Evolutionary conservation across 2,888 invertebrate species (phyloP).

Genomic region (Lottia gigantea): DNA sequence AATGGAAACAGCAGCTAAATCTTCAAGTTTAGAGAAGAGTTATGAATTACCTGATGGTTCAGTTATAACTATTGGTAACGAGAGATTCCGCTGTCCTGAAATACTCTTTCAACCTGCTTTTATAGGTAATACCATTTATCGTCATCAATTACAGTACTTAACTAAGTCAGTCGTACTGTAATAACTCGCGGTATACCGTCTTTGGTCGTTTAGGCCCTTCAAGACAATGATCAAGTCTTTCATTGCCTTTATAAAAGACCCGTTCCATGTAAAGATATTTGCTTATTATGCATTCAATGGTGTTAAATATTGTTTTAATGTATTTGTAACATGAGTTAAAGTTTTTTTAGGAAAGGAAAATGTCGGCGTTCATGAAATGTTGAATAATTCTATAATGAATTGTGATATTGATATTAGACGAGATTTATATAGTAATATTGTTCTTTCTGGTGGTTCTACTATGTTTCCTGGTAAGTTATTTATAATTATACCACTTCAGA

Average conservation of each 20-base stretch:
- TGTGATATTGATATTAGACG: conserved; percentile 61
- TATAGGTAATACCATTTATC: conserved; percentile 8
- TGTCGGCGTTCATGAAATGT: conserved; percentile 57
- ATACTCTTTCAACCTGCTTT: conserved; percentile 47
- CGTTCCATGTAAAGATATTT: too few relatives aligned
- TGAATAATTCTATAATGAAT: conserved; percentile 59
- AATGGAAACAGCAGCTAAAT: conserved; percentile 56
- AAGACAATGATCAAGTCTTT: too few relatives aligned
- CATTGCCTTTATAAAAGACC: too few relatives aligned
- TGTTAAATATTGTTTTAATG: too few relatives aligned
- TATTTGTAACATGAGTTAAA: too few relatives aligned
- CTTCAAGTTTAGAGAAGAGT: conserved; percentile 51
- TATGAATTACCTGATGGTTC: conserved; percentile 63
- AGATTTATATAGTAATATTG: conserved; percentile 70
- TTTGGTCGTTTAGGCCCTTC: too few relatives aligned
- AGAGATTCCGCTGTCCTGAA: conserved; percentile 50
- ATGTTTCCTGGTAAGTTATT: conserved; percentile 90
- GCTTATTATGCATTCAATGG: too few relatives aligned
- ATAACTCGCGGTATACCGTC: too few relatives aligned
- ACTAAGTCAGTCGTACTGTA: too few relatives aligned
- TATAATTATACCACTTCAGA: neutral
- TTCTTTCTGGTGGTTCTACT: conserved; percentile 90
- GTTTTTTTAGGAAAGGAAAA: conserved; percentile 46
- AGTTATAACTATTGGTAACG: conserved; percentile 58
- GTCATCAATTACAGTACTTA: too few relatives aligned